Base-by-base conservation (phyloP, 2,113 vertebrate genomes). In the Aspidoscelis tigris region DNA sequence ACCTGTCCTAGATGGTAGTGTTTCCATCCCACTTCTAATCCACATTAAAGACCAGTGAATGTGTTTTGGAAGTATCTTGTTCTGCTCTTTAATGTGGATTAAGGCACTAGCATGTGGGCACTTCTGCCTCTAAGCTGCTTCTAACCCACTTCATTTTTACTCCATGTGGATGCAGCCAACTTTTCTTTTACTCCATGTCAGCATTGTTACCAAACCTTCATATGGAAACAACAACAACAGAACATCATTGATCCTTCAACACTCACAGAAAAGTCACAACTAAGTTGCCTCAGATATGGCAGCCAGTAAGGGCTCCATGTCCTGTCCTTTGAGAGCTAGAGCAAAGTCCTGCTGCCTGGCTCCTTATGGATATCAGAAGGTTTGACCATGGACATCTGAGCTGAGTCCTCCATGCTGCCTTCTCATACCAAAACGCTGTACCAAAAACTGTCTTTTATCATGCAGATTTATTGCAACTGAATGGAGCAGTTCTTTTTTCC, bases 181-280 rank as follows among this genome's bases (percentile, higher is more conserved):
- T 1, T 50, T 50, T 50, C 8, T 50, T 50, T 50, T 50, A 6
- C 8, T 50, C 47, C 8, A 9, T 50, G 47, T 9, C 47, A 50
- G 8, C 47, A 50, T 50, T 6, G 8, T 50, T 50, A 50, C 47
- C 47, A 50, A 33, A 33, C 33, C 33, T 33, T 33, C 33, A 33
- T 33, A 33, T 33, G 33, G 33, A 33, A 33, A 33, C 33, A 33
- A 33, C 33, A 33, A 33, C 33, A 33, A 33, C 33, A 81, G 53
- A 26, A 39, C 41, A 73, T n/a, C 61, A 6, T 12, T 43, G 21
- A 65, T 58, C 10, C 7, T 44, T 81, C 16, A 39, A 41, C 58
- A 2, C 12, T 8, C 2, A 70, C 22, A 3, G 1, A 11, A 16
- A 3, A 24, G 22, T 50, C 9, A 2, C 10, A 1, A 0, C 6